A percentile compares a stretch with the other conserved stretches of the same genome.
These are phyloP conservation scores for Metacarcinus magister DNA, from an alignment of 2,888 invertebrate genomes.

Conservation along the genomic window DNA sequence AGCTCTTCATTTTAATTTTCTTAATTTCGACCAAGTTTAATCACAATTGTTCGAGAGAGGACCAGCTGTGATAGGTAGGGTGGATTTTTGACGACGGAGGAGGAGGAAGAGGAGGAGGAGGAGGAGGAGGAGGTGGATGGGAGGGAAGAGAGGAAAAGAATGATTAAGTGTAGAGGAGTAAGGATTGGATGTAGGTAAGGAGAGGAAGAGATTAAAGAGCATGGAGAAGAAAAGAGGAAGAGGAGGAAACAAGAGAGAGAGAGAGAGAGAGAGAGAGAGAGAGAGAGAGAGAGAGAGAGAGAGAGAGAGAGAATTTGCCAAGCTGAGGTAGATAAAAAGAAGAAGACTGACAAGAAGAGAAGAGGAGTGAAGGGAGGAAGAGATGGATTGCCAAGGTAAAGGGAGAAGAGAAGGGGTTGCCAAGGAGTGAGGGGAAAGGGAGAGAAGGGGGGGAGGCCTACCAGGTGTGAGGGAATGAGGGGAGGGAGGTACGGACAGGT, in stretches of 20 bases:
- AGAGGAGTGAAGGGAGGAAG: not conserved
- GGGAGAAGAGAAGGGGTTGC: not conserved
- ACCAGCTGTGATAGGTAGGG: conserved; percentile 78
- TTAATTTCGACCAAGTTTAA: conserved; percentile 80
- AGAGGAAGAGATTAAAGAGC: not conserved
- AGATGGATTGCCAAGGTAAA: not conserved
- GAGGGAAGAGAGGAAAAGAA: not conserved
- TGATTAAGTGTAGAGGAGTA: not conserved
- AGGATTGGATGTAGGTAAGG: not conserved
- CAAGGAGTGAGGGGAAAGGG: not conserved
- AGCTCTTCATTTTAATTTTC: conserved; percentile 81
- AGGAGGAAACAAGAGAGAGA: not conserved
- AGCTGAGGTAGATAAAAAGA: not conserved
- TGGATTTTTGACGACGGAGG: conserved; percentile 57
- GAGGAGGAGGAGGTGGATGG: not conserved
- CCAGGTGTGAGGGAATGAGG: not conserved
- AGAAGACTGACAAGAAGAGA: not conserved
- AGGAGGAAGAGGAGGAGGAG: not conserved
- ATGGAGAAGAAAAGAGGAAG: not conserved
- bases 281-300: conserved; percentile 37
- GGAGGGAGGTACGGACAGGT: not conserved
- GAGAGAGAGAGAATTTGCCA: not conserved
- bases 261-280: conserved; percentile 20
- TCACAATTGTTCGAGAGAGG: conserved; percentile 79
- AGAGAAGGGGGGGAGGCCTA: not conserved